Percentiles rank a stretch among this genome's conserved stretches.
Conservation (phyloP, 2,797 vertebrate species). For the Gorsachius magnificus region DNA sequence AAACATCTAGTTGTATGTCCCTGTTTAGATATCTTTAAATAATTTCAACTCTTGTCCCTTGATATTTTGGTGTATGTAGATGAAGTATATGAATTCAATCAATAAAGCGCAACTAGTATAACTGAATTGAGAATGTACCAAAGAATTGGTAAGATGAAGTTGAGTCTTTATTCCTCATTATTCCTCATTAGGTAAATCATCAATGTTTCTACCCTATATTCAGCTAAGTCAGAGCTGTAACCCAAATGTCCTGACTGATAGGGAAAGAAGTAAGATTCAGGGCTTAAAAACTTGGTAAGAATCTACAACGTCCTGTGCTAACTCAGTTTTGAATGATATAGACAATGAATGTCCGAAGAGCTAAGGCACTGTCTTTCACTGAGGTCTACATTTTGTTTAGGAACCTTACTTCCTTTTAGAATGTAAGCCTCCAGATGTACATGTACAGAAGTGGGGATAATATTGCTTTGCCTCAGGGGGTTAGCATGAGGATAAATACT, state of each 20-base stretch:
- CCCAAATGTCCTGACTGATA: background rate
- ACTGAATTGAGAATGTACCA: background rate
- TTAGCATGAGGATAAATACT: background rate
- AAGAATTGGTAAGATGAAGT: background rate
- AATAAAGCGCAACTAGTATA: background rate
- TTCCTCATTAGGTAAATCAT: background rate
- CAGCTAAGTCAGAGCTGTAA: background rate
- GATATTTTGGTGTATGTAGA: background rate
- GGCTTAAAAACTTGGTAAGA: background rate
- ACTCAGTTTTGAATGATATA: background rate
- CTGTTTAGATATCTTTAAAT: background rate
- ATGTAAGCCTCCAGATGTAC: background rate
- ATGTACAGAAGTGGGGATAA: background rate
- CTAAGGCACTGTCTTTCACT: background rate
- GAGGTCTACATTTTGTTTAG: background rate
- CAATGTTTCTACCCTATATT: background rate
- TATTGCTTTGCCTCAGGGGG: background rate
- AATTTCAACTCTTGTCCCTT: background rate
- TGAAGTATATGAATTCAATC: background rate
- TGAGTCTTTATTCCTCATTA: background rate
- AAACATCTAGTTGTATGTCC: background rate
- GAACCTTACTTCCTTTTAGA: background rate
- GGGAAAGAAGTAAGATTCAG: background rate
- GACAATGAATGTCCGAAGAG: background rate
- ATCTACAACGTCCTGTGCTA: accelerated